Evolutionary conservation across 1,140 invertebrate genomes (phyloP).

Genomic region (Agrypnia vestita): DNA sequence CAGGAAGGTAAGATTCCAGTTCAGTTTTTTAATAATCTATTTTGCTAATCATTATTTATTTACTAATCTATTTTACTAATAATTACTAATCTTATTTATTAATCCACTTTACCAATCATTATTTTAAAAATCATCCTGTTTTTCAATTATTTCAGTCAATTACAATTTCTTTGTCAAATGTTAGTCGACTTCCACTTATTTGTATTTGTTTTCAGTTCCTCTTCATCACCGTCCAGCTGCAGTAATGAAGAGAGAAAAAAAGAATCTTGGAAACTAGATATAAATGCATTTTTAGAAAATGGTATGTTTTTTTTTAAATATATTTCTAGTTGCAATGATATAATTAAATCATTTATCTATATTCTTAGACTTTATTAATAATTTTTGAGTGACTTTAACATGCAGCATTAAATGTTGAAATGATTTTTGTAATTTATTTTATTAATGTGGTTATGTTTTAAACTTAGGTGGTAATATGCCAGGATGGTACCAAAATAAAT

Average conservation of each 20-base stretch:
- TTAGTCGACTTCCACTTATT: background rate
- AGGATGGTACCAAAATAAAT: too few relatives aligned
- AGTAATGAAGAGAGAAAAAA: conserved; percentile 19
- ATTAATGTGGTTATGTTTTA: background rate
- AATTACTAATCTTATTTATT: background rate
- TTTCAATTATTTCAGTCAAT: background rate
- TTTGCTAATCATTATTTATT: background rate
- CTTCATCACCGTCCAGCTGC: background rate
- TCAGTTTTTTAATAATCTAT: background rate
- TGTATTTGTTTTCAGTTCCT: conserved; percentile 4
- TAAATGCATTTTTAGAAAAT: conserved; percentile 37
- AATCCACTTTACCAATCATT: background rate
- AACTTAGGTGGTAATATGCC: too few relatives aligned
- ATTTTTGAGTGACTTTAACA: background rate
- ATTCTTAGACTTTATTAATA: background rate
- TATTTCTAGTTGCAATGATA: background rate
- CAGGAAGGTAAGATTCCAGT: conserved; percentile 11
- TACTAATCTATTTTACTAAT: background rate
- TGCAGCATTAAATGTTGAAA: background rate
- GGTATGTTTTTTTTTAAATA: conserved; percentile 6
- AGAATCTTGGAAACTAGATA: conserved; percentile 27
- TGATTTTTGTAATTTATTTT: background rate
- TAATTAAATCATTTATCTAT: background rate
- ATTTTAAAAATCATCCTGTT: background rate
- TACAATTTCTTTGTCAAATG: background rate